phyloP scores from a whole-genome alignment of 2,113 vertebrate species.

The Cynopterus brachyotis region DNA sequence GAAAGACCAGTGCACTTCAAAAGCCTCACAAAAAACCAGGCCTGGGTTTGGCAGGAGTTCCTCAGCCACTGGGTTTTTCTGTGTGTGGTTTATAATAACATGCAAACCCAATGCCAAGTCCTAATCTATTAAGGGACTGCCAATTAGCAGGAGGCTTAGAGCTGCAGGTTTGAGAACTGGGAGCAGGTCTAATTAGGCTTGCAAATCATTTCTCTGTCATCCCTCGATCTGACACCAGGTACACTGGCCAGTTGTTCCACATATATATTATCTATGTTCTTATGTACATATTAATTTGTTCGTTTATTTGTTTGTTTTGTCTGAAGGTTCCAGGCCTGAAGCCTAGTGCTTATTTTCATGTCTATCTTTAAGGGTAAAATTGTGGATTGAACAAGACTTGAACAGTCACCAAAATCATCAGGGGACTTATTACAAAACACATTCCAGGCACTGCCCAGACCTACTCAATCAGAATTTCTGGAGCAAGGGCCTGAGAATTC shows the following conservation, averaged over 20 bases:
- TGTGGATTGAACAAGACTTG: neutral
- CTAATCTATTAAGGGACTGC: slow-evolving; percentile 81
- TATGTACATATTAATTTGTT: neutral
- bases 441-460: neutral
- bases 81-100: slow-evolving; percentile 87
- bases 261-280: neutral
- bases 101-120: slow-evolving; percentile 82
- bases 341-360: neutral
- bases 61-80: slow-evolving; percentile 85
- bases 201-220: slow-evolving; percentile 51
- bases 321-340: neutral
- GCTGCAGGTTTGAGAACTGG: slow-evolving; percentile 68
- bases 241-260: neutral
- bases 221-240: slow-evolving; percentile 42
- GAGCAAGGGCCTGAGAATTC: neutral
- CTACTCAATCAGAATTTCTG: neutral
- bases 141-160: slow-evolving; percentile 83
- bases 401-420: neutral
- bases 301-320: neutral
- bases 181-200: slow-evolving; percentile 73
- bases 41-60: slow-evolving; percentile 83
- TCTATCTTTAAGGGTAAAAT: neutral
- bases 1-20: slow-evolving; percentile 84
- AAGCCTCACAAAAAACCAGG: slow-evolving; percentile 81
- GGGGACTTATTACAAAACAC: neutral